phyloP scores from a whole-genome alignment of 1,140 invertebrate species.

The Paraescarpia echinospica region DNA sequence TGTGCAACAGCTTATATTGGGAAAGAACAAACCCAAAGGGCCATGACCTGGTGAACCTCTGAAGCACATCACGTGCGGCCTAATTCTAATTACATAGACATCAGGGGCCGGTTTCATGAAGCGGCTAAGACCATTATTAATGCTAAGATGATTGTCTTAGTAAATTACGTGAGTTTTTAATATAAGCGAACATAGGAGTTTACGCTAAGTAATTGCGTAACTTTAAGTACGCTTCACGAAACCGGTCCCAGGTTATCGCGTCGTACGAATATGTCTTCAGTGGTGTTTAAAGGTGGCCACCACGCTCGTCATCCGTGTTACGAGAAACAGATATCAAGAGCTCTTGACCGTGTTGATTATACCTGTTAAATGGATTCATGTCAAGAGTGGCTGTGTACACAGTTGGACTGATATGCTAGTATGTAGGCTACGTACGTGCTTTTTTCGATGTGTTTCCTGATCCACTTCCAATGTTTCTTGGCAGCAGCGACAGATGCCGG shows the following conservation, averaged over 20 bases:
- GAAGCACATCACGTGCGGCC: too few species aligned
- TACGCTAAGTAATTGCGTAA: too few species aligned
- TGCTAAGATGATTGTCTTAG: too few species aligned
- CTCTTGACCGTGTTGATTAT: conserved; percentile 5
- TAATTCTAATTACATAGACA: too few species aligned
- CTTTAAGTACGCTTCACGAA: too few species aligned
- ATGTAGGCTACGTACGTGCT: not conserved
- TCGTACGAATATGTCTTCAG: not conserved
- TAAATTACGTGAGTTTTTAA: too few species aligned
- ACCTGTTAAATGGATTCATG: not conserved
- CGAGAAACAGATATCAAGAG: not conserved
- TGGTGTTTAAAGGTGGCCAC: not conserved
- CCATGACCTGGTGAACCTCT: too few species aligned
- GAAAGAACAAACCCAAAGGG: too few species aligned
- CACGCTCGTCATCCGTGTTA: not conserved
- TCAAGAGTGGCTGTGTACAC: not conserved
- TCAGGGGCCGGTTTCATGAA: too few species aligned
- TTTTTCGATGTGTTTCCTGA: not conserved
- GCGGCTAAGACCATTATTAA: too few species aligned
- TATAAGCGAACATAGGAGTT: too few species aligned
- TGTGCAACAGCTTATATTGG: too few species aligned
- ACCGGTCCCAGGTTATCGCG: not conserved
- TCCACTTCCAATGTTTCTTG: not conserved
- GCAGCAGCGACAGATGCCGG: not conserved
- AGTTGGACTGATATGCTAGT: not conserved